Percentiles rank a stretch among this genome's conserved stretches.
Evolutionary conservation across 2,888 invertebrate genomes (phyloP).

Genomic region (Lathronympha strigana): DNA sequence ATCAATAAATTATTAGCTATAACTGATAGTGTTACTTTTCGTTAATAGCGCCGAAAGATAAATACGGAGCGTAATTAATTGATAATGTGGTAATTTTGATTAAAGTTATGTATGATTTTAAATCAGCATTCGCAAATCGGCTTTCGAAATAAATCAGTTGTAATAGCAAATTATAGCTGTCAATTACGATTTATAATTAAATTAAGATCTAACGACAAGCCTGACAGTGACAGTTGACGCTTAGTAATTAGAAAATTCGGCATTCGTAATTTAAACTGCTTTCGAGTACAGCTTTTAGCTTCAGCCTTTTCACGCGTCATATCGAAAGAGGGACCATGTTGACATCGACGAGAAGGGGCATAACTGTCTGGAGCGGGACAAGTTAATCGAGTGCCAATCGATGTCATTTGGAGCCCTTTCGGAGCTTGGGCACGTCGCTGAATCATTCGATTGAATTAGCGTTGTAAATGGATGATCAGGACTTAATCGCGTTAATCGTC

Average conservation of each 20-base stretch:
- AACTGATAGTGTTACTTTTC: slow-evolving; percentile 36
- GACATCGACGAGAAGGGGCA: slow-evolving; percentile 33
- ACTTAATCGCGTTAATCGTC: slow-evolving; percentile 31
- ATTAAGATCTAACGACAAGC: not conserved
- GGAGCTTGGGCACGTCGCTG: slow-evolving; percentile 17
- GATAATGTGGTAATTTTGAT: slow-evolving; percentile 19
- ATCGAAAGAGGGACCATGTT: slow-evolving; percentile 7
- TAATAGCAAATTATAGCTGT: not conserved
- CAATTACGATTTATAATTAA: not conserved
- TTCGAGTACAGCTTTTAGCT: slow-evolving; percentile 6
- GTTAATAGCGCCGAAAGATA: slow-evolving; percentile 36
- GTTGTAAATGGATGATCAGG: slow-evolving; percentile 34
- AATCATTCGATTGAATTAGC: slow-evolving; percentile 38
- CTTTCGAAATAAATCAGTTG: not conserved
- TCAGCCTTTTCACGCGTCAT: slow-evolving; percentile 27
- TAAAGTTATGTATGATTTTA: not conserved
- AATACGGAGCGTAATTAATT: slow-evolving; percentile 36
- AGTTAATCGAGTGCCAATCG: slow-evolving; percentile 40
- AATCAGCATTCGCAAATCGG: not conserved
- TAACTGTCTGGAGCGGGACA: slow-evolving; percentile 19
- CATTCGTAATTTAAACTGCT: not conserved
- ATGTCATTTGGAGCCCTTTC: slow-evolving; percentile 34
- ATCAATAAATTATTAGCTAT: slow-evolving; percentile 52
- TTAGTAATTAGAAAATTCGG: slow-evolving; percentile 4
- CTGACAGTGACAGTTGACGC: not conserved